These are phyloP conservation scores for Ophion costatus DNA, from an alignment of 2,888 invertebrate genomes.

Conservation along the genomic window DNA sequence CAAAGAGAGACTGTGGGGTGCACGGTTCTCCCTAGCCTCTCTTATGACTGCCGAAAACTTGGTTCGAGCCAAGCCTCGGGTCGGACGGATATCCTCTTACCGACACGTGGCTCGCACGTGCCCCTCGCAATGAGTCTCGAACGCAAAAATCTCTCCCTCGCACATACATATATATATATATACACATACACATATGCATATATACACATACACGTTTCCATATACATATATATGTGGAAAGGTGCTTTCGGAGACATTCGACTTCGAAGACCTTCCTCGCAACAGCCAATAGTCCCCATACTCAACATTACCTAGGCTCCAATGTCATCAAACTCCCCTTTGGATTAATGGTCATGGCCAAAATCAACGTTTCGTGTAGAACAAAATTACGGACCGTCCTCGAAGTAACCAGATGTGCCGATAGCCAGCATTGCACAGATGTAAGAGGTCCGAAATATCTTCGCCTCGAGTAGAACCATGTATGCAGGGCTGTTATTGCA, in stretches of 20 bases:
- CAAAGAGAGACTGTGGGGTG: conserved; percentile 13
- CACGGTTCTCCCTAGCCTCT: conserved; percentile 37
- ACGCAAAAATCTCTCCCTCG: conserved; percentile 35
- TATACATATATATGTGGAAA: neutral
- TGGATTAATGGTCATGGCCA: neutral
- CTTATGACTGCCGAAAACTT: conserved; percentile 58
- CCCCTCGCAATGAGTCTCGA: conserved; percentile 73
- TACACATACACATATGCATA: conserved; percentile 1
- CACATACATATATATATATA: neutral
- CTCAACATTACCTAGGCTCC: neutral
- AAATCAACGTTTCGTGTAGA: neutral
- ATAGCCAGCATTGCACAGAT: neutral
- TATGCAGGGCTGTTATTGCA: neutral
- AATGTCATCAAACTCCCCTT: neutral
- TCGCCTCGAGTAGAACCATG: neutral
- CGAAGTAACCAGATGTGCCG: neutral
- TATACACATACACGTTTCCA: conserved; percentile 1
- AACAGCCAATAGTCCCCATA: too few species aligned
- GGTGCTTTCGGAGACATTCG: neutral
- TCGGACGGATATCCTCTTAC: conserved; percentile 83
- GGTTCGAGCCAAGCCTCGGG: conserved; percentile 58
- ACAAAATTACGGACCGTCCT: neutral
- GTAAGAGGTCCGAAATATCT: too few species aligned
- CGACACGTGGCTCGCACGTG: conserved; percentile 83
- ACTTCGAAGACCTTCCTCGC: too few species aligned